Evolutionary conservation across 2,797 vertebrate genomes (phyloP), one percentile per base, ranked within the genome.

Genomic region (Trematomus bernacchii): DNA sequence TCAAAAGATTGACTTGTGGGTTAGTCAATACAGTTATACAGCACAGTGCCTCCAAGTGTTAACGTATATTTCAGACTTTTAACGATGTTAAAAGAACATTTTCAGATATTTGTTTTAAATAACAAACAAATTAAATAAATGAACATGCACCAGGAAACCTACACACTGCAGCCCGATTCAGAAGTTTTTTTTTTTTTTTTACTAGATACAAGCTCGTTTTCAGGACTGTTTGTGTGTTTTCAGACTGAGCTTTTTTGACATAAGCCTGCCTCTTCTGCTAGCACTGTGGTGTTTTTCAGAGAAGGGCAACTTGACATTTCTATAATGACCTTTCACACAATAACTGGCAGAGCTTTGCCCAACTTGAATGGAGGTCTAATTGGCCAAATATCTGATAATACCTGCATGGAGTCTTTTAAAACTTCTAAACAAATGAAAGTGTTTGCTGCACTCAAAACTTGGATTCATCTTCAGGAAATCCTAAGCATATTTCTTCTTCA

Each of bases 261-360:
- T 68, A 33, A n/a, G 21, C 67, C 30, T 64, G 16, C 11, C 0
- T 48, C 23, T 72, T 16, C 51, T 47, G 23, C 6, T 57, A 15
- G 9, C 23, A 42, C 27, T 14, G 10, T 4, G 2, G 3, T 14
- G 21, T 37, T 33, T 55, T 37, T 8, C 21, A 21, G 21, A 59
- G 30, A 71, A 52, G 40, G 12, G 19, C 46, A 60, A 58, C 16
- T n/a, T 51, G 33, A 66, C 52, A 19, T n/a, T 44, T 16, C 55
- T 18, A 33, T 52, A 10, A 10, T 33, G 10, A 37, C 5, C 13
- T 18, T 21, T 14, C 13, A 23, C 47, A 44, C 18, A 59, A 73
- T 11, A 21, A 3, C 13, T 8, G 12, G 50, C 66, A 46, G 18
- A 44, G 21, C 19, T 66, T 13, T 16, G 19, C 19, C 46, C 16